These are phyloP conservation scores for Baccha elongata DNA, from an alignment of 2,888 invertebrate genomes.

Conservation along the genomic window DNA sequence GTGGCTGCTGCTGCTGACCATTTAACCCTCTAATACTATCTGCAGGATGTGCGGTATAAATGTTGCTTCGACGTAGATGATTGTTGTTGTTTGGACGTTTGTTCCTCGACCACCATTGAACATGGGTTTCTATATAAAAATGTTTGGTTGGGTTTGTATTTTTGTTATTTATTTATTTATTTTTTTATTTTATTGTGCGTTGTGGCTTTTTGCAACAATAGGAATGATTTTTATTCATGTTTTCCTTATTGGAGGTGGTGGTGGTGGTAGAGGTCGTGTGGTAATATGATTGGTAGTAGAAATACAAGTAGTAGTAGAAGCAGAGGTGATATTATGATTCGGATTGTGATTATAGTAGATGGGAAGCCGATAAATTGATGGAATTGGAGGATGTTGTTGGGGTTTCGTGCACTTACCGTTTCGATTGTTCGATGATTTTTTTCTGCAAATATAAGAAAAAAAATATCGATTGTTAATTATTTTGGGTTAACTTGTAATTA, in stretches of 20 bases:
- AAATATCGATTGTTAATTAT: background rate
- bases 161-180: conserved; percentile 58
- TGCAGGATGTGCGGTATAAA: conserved; percentile 82
- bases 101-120: conserved; percentile 82
- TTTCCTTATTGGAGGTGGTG: conserved; percentile 74
- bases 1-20: conserved; percentile 63
- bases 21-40: conserved; percentile 81
- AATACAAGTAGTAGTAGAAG: conserved; percentile 72
- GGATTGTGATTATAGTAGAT: conserved; percentile 74
- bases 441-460: conserved; percentile 76
- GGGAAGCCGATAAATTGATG: conserved; percentile 74
- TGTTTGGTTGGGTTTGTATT: conserved; percentile 66
- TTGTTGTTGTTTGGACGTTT: conserved; percentile 81
- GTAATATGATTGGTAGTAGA: conserved; percentile 72
- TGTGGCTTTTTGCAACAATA: conserved; percentile 60
- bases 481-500: too few relatives aligned
- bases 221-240: conserved; percentile 67
- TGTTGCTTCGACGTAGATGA: conserved; percentile 81
- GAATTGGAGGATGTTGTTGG: conserved; percentile 75
- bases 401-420: conserved; percentile 81
- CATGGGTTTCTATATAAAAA: conserved; percentile 80
- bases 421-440: conserved; percentile 82
- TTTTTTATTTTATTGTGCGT: conserved; percentile 53
- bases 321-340: conserved; percentile 73
- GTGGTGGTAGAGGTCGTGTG: conserved; percentile 75